Evolutionary conservation across 1,140 invertebrate genomes (phyloP).

Genomic region (Rhynchophorus ferrugineus): DNA sequence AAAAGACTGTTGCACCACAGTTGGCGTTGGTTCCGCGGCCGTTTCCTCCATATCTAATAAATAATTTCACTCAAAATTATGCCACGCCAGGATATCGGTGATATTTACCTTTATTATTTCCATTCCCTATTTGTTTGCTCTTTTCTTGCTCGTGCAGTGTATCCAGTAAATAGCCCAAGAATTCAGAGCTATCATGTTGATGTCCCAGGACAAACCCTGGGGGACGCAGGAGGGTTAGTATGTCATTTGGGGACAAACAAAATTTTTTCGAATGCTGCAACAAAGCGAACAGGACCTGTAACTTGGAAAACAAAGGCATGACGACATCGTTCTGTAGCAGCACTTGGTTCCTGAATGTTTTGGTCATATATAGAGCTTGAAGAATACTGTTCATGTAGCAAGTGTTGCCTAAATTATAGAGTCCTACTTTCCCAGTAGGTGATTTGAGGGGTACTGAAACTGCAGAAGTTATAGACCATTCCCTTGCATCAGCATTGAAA

Average conservation of each 20-base stretch:
- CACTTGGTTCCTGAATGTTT: slow-evolving; percentile 57
- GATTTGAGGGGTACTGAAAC: slow-evolving; percentile 19
- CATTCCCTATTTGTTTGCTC: too few species aligned
- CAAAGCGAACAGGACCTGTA: slow-evolving; percentile 68
- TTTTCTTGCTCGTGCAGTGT: slow-evolving; percentile 62
- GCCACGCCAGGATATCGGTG: too few species aligned
- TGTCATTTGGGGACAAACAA: slow-evolving; percentile 60
- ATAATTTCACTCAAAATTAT: too few species aligned
- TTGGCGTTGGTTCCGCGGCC: slow-evolving; percentile 26
- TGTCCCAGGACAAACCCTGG: slow-evolving; percentile 65
- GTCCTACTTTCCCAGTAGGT: slow-evolving; percentile 56
- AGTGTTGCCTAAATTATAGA: slow-evolving; percentile 78
- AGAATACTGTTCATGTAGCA: slow-evolving; percentile 84
- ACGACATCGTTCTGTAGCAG: slow-evolving; percentile 43
- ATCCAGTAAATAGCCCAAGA: slow-evolving; percentile 68
- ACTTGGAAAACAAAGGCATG: slow-evolving; percentile 52
- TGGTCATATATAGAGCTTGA: slow-evolving; percentile 74
- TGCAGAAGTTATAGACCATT: slow-evolving; percentile 25
- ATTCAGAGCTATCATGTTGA: slow-evolving; percentile 85
- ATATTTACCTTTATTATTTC: too few species aligned
- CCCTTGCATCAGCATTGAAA: slow-evolving; percentile 26
- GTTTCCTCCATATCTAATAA: slow-evolving; percentile 2
- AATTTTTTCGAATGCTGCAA: slow-evolving; percentile 59
- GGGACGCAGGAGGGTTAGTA: slow-evolving; percentile 59
- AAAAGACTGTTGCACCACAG: slow-evolving; percentile 61